Base-by-base conservation (phyloP, 1,140 invertebrate species). In the Ceratina australensis region DNA sequence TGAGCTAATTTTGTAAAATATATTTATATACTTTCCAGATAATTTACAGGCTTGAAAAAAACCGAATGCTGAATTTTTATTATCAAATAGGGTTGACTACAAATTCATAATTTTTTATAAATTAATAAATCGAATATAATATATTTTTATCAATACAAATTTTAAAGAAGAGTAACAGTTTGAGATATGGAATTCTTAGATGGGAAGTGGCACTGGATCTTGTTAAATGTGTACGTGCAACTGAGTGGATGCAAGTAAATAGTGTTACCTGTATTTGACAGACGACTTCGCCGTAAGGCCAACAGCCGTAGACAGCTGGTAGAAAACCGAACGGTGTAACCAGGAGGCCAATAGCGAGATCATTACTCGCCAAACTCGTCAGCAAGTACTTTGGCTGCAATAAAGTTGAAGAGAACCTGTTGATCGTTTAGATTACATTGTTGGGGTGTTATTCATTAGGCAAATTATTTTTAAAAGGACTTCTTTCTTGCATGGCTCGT, bases 231-330 rank as follows among this genome's bases (percentile, higher is more conserved):
- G 1, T 52, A 52, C 12, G 50, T 52, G 18, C 18, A 52, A 52
- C 12, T 15, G 18, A 18, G 50, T 52, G 12, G 12, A 12, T 52
- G 12, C 22, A 18, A 26, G n/a, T 33, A 33, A 33, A 5, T 33
- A 42, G 47, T 64, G 16, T 93, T 93, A 97, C 96, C 95, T 97
- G 96, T 90, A 97, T 97, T 93, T 97, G 96, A 91, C 96, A 97
- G 89, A 96, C 95, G 85, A 97, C 95, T 92, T 97, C 96, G 57
- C 96, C 96, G 89, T 96, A 97, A n/a, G 96, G 96, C 96, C 96
- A 97, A 88, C 96, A 97, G 87, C 95, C 95, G 86, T 96, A 95
- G 65, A 97, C 93, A 28, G 96, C 95, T 16, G 96, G 96, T 80
- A 97, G 92, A 85, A 97, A 94, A 47, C 96, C 96, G 86, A 97